A percentile compares a stretch with the other conserved stretches of the same genome.
Conservation (phyloP, 2,113 vertebrate genomes). For the Phalacrocorax carbo region DNA sequence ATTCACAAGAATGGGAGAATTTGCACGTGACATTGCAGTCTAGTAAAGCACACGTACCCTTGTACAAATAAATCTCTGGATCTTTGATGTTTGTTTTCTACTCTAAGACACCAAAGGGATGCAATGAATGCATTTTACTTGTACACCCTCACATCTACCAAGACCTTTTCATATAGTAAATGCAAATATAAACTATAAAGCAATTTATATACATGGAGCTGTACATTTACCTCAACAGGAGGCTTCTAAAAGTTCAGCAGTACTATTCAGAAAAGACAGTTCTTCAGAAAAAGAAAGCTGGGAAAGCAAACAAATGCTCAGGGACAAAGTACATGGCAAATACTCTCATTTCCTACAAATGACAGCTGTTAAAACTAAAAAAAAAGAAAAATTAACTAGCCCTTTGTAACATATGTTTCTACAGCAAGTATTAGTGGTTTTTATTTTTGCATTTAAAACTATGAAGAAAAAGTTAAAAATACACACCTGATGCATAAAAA, state of each 20-base stretch:
- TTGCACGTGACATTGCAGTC: accelerated
- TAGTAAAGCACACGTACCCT: not conserved
- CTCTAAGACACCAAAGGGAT: not conserved
- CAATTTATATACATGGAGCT: not conserved
- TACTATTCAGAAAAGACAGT: not conserved
- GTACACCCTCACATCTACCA: not conserved
- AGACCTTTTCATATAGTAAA: not conserved
- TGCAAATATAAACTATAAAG: not conserved
- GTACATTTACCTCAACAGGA: not conserved
- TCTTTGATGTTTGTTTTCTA: not conserved
- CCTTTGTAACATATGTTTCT: not conserved
- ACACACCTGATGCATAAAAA: not conserved
- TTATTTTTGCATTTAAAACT: not conserved
- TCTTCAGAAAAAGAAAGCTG: not conserved
- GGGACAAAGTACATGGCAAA: not conserved
- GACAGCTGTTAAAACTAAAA: not conserved
- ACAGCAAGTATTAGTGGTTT: not conserved
- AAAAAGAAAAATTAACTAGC: not conserved
- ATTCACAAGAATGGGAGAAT: not conserved
- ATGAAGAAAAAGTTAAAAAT: not conserved
- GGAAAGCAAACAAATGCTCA: slow-evolving; percentile 10
- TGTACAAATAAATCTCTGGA: not conserved
- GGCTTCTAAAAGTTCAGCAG: not conserved
- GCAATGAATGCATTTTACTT: not conserved
- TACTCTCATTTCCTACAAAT: not conserved